Conservation (phyloP, 2,113 vertebrate genomes). For the Bettongia penicillata region DNA sequence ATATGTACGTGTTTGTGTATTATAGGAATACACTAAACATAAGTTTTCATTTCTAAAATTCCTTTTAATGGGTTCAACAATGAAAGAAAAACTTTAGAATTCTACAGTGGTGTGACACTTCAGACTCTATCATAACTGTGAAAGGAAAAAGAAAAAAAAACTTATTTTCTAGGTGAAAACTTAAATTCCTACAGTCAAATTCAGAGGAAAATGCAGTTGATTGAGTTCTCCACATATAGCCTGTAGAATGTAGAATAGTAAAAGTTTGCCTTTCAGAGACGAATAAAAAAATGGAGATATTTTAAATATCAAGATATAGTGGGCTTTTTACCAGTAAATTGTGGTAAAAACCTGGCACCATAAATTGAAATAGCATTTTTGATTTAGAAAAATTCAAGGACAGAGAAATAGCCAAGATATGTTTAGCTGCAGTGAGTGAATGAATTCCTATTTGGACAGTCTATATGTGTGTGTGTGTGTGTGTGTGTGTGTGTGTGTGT, state of each 20-base stretch:
- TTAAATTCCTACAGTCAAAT: not conserved
- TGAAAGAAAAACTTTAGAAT: not conserved
- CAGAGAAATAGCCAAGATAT: not conserved
- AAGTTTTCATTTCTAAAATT: not conserved
- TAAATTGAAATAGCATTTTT: not conserved
- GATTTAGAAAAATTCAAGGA: not conserved
- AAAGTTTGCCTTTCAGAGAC: not conserved
- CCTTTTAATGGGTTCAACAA: not conserved
- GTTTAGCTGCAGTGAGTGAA: not conserved
- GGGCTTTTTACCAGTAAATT: not conserved
- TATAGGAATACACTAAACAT: not conserved
- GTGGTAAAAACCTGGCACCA: not conserved
- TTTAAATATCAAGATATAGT: not conserved
- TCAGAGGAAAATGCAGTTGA: not conserved
- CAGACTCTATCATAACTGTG: not conserved
- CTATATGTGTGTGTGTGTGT: too few species aligned
- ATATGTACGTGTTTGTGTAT: not conserved
- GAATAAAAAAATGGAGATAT: not conserved
- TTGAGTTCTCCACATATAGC: not conserved
- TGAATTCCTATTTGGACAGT: too few species aligned
- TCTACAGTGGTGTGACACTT: not conserved
- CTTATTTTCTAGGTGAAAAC: not conserved
- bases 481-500: not conserved
- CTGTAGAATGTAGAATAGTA: not conserved
- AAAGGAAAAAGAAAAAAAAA: too few species aligned